Base-by-base conservation (phyloP, 1,140 invertebrate genomes). In the Drosophila carrolli region DNA sequence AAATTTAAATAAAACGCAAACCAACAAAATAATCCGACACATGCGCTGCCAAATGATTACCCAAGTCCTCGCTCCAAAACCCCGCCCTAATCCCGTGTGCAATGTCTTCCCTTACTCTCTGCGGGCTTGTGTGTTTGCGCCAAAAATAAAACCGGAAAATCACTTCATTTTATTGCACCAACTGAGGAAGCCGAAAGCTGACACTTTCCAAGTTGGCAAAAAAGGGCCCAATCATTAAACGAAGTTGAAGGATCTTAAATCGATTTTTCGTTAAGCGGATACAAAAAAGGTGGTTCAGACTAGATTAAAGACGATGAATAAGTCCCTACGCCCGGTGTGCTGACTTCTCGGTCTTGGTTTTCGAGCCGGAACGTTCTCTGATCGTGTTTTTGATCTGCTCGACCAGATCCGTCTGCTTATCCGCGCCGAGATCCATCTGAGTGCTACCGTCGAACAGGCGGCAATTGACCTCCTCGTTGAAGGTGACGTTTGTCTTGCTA, bases 11-110 rank as follows among this genome's bases (percentile, higher is more conserved):
- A 58, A 63, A 76, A 85, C 70, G 54, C 56, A 81, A 85, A 55
- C 53, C 65, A 83, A 89, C 81, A 84, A 84, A 89, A 84, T 89
- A 89, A 89, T 89, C 84, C 78, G 84, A 89, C 85, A 89, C 84
- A 89, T 90, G 78, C 78, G 82, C 82, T 85, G 70, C 74, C 78
- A 86, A 85, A 81, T 85, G 82, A 85, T 86, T 81, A 65, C 82
- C 74, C 66, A 74, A 78, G 75, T 58, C 59, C 61, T 44, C 29
- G 55, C 37, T 3, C 48, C 35, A 27, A 29, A 40, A 8, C 37
- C 44, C 35, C 14, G 14, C 57, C 73, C 78, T 86, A 81, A 81
- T 85, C 77, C 81, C 68, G 70, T 75, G 66, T 78, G 72, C 71
- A 79, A 58, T 62, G 48, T 61, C 80, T 79, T 32, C 29, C 14